phyloP scores from a whole-genome alignment of 2,113 vertebrate genomes.

The Myrmecobius fasciatus region DNA sequence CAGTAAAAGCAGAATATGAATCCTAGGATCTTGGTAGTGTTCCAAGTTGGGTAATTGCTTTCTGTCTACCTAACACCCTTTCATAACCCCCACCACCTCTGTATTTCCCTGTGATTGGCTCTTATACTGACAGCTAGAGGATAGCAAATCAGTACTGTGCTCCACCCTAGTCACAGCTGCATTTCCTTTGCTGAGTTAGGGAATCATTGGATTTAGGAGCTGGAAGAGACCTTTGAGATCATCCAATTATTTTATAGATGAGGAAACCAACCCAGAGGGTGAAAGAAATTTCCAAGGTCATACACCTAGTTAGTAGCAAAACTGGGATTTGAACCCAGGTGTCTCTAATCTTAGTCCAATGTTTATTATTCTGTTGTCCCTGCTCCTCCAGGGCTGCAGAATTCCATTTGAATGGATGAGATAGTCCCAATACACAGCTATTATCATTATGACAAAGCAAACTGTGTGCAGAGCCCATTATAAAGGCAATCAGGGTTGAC shows the following conservation, averaged over 20 bases:
- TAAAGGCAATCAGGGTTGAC: neutral
- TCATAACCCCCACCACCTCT: neutral
- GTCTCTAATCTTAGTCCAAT: accelerated
- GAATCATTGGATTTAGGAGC: neutral
- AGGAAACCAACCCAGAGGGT: neutral
- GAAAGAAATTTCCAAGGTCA: neutral
- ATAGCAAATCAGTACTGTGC: neutral
- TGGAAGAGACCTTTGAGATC: neutral
- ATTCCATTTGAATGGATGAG: neutral
- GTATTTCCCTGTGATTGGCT: neutral
- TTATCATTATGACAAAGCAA: neutral
- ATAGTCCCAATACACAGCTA: neutral
- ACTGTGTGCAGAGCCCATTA: neutral
- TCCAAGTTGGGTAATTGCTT: neutral
- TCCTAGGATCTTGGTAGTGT: neutral
- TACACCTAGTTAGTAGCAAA: neutral
- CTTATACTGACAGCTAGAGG: neutral
- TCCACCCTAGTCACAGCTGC: slow-evolving; percentile 22
- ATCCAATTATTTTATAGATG: neutral
- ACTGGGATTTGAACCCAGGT: neutral
- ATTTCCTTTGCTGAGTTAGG: slow-evolving; percentile 5
- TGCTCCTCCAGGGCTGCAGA: neutral
- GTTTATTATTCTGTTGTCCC: neutral
- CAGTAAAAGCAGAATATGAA: neutral
- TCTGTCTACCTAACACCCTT: neutral